Evolutionary conservation across 2,888 invertebrate species (phyloP), one percentile per base, ranked within the genome.

Genomic region (Pandemis corylana): DNA sequence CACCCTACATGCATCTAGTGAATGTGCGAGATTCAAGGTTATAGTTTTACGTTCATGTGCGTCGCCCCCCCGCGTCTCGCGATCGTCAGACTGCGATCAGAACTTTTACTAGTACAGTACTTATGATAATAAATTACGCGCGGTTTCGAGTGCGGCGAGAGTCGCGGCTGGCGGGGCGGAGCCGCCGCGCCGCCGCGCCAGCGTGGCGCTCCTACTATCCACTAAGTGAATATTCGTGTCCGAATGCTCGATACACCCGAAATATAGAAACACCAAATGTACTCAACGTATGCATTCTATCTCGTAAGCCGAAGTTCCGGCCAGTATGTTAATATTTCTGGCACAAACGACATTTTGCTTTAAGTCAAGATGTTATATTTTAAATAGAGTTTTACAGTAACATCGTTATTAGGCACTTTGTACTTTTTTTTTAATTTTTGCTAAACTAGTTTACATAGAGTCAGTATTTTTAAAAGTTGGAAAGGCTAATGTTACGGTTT

Each of bases 41-140:
- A 94, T 94, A 94, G 94, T 94, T 94, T 92, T 93, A 94, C 92
- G 93, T 93, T 93, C 80, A 85, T 86, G 93, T 91, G 94, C 91
- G 90, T 85, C 88, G 91, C 91, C 89, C 87, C 84, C 85, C 88
- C 88, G 87, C 88, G 90, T 85, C 85, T 84, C 85, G 87, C 88
- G 90, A 88, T 88, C 89, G 90, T 87, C 85, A 85, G 84, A 86
- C 85, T 85, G 87, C 88, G 90, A 87, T 89, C 89, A 83, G 90
- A 90, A 93, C 93, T 91, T 90, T 89, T 92, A 87, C 90, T 93
- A 94, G 94, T 93, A 92, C 89, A 90, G 90, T 90, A 93, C 91
- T 93, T 94, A 93, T 93, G 90, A 94, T 93, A 93, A 93, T 93
- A 91, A 92, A 90, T 90, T 86, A 87, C 85, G 87, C 85, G 90